Base-by-base conservation (phyloP, 2,113 vertebrate genomes). In the Heterochromis multidens region DNA sequence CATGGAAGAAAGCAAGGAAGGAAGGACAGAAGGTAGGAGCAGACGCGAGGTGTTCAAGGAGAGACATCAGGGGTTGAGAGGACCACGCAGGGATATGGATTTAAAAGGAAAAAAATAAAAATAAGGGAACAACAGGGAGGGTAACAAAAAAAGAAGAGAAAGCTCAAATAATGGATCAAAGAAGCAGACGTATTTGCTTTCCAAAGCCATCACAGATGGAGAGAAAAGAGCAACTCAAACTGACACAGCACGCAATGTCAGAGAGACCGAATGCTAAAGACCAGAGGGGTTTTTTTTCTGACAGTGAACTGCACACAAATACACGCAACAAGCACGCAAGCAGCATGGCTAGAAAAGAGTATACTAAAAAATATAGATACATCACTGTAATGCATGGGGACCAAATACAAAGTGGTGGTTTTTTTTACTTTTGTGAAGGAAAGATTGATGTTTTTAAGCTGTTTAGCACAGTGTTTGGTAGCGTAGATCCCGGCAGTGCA, bases 61-160 rank as follows among this genome's bases (percentile, higher is more conserved):
- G 78, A 81, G 63, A 92, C 89, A 83, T 79, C 80, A 6, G 80
- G 91, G 89, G 88, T 83, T 87, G 90, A 91, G 85, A 93, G 80
- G 83, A 90, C 82, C 81, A 95, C 84, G 85, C 82, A 86, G 84
- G 91, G 86, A 89, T 85, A 90, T 3, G 82, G 88, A 92, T 94
- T 77, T 86, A 93, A 95, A 90, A 94, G 91, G 88, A 81, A 94
- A 91, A 95, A 95, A 43, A 46, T 46, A 4, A 29, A 91, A 90
- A 82, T 11, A 67, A 67, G 85, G 88, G 80, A 90, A 89, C 46
- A 90, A 88, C 86, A 31, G n/a, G 86, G 90, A 72, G 89, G 4
- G 90, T 81, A 87, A 93, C 83, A 92, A 91, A 90, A 90, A 91
- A 94, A 87, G 92, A 94, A 94, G 93, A 95, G 82, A 92, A 87